A percentile compares a stretch with the other conserved stretches of the same genome.
These are phyloP conservation scores for Lasioglossum zephyrum DNA, from an alignment of 2,888 invertebrate species.

Conservation along the genomic window DNA sequence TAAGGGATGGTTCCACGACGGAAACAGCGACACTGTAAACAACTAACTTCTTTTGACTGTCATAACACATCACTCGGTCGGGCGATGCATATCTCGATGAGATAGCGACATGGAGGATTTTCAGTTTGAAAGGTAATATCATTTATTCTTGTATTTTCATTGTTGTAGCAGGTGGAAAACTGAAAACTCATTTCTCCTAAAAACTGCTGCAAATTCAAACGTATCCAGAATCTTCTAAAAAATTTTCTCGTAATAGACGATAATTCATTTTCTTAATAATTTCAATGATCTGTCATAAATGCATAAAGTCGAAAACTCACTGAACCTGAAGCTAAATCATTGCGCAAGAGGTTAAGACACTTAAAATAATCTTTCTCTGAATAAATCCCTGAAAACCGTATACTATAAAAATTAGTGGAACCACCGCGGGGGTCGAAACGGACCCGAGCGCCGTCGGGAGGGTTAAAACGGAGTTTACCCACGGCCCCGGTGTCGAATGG, in stretches of 20 bases:
- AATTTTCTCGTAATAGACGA: neutral
- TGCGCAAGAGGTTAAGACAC: neutral
- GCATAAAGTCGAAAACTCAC: neutral
- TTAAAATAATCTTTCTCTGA: neutral
- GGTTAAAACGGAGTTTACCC: neutral
- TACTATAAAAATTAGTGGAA: neutral
- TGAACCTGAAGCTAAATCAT: neutral
- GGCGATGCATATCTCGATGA: neutral
- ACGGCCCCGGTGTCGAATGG: slow-evolving; percentile 11
- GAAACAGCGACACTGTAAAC: neutral
- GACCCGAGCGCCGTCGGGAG: neutral
- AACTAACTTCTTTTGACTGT: neutral
- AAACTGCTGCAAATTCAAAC: neutral
- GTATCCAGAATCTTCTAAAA: too few relatives aligned
- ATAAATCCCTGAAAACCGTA: neutral
- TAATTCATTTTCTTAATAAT: too few relatives aligned
- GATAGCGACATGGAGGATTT: neutral
- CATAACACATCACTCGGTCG: neutral
- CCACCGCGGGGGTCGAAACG: neutral
- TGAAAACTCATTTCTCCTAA: neutral
- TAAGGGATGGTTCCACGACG: neutral
- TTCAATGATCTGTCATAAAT: too few relatives aligned
- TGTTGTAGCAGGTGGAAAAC: neutral
- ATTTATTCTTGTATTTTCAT: too few relatives aligned
- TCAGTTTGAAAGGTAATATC: neutral